Evolutionary conservation across 2,888 invertebrate species (phyloP), one percentile per base, ranked within the genome.

Genomic region (Slavum lentiscoides): DNA sequence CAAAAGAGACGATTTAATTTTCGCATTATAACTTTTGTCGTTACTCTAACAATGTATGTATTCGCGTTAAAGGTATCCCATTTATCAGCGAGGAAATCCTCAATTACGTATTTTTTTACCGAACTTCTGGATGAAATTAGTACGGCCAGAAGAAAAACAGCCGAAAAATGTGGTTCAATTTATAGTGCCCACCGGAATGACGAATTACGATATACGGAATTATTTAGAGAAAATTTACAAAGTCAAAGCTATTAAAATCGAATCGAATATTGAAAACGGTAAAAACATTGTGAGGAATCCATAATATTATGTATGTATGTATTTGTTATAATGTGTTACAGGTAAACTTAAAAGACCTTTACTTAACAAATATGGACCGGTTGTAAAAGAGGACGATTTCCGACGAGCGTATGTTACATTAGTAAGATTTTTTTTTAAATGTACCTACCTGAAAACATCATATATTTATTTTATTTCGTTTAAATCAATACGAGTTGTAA

Each of bases 161-260:
- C 94, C 94, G 5, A 89, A 91, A 69, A 95, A 98, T 88, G 87
- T 93, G 62, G 94, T 96, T 0, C 90, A 93, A 75, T 98, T 99
- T 87, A 90, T 93, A 73, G 95, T 96, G 84, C 96, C 97, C 13
- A 93, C 94, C 88, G 92, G 95, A 89, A 99, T 99, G 98, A 96
- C 96, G 0, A 92, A 90, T 86, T 86, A 89, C 85, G 99, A 99
- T 87, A 89, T 99, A 0, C 92, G 91, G 86, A 96, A 96, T 87
- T 99, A 99, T 87, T 88, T 99, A 84, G 93, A 96, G 86, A 98
- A 98, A 88, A 97, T 99, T 84, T 99, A 99, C 86, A 91, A 94
- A 82, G 88, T 98, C 19, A 92, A 93, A 37, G 92, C 95, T 0
- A 87, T 92, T 2, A 89, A 93, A 85, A 92, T 98, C 0, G 88